Conservation (phyloP, 2,888 invertebrate species). For the Ophioninae sp. region DNA sequence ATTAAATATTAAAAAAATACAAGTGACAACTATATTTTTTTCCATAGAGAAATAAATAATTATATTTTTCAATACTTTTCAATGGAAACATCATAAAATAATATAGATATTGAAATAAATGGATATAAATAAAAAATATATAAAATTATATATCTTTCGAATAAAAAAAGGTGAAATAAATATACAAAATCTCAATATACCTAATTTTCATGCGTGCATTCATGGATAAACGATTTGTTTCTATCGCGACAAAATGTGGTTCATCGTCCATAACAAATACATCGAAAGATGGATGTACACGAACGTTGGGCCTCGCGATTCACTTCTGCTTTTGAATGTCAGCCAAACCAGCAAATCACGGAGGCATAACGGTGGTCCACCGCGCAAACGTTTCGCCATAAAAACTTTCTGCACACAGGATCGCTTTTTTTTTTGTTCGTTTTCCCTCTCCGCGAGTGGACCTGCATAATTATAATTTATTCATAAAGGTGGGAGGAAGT, state of each 20-base stretch:
- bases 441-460: background rate
- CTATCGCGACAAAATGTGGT: background rate
- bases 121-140: too few species aligned
- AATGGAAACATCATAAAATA: too few species aligned
- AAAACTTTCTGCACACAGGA: conserved; percentile 21
- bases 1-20: too few species aligned
- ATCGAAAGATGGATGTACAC: background rate
- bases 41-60: too few species aligned
- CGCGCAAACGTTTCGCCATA: conserved; percentile 7
- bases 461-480: conserved; percentile 42
- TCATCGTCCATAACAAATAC: background rate
- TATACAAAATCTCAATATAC: too few species aligned
- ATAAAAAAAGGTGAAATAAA: too few species aligned
- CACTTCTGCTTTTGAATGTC: background rate
- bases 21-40: too few species aligned
- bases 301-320: background rate
- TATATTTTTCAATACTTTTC: too few species aligned
- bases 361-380: background rate
- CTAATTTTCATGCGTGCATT: background rate
- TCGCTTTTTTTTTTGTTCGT: background rate
- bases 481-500: conserved; percentile 27
- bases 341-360: conserved; percentile 12
- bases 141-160: too few species aligned
- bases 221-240: background rate
- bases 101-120: too few species aligned